These are phyloP conservation scores for Chaetogeoica ovagalla DNA, from an alignment of 2,888 invertebrate species.

Conservation along the genomic window DNA sequence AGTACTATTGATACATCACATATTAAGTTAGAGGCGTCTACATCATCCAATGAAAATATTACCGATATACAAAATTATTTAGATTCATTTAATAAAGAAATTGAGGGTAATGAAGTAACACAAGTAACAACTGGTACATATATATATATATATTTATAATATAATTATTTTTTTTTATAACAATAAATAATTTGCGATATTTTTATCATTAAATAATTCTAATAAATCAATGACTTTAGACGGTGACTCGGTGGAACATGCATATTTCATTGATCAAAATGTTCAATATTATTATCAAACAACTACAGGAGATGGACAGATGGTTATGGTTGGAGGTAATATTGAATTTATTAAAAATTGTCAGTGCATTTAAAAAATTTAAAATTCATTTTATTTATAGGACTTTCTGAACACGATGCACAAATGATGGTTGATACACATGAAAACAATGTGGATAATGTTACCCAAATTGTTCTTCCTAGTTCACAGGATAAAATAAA, in stretches of 20 bases:
- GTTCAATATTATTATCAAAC: constrained; percentile 83
- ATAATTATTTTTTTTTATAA: no score
- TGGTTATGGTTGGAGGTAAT: constrained; percentile 56
- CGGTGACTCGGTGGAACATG: constrained; percentile 57
- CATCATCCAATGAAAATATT: constrained; percentile 65
- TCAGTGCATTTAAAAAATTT: background rate
- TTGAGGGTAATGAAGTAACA: constrained; percentile 58
- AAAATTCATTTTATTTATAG: constrained; percentile 6
- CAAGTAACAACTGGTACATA: constrained; percentile 40
- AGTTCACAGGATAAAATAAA: constrained; percentile 40
- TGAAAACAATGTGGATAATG: constrained; percentile 38
- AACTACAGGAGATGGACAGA: constrained; percentile 56
- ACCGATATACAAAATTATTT: constrained; percentile 79
- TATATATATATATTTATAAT: background rate
- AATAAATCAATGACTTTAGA: constrained; percentile 49
- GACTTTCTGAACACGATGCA: constrained; percentile 46
- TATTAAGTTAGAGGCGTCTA: constrained; percentile 27
- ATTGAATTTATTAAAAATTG: background rate
- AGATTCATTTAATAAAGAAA: constrained; percentile 80
- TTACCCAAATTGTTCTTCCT: constrained; percentile 46
- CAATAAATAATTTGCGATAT: background rate
- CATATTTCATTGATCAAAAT: constrained; percentile 64
- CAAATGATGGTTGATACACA: constrained; percentile 36
- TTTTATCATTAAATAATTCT: constrained; percentile 27
- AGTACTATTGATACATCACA: constrained; percentile 34